Conservation (phyloP, 37 sponge, comb jelly and placozoan genomes). For the Petrosia ficiformis region DNA sequence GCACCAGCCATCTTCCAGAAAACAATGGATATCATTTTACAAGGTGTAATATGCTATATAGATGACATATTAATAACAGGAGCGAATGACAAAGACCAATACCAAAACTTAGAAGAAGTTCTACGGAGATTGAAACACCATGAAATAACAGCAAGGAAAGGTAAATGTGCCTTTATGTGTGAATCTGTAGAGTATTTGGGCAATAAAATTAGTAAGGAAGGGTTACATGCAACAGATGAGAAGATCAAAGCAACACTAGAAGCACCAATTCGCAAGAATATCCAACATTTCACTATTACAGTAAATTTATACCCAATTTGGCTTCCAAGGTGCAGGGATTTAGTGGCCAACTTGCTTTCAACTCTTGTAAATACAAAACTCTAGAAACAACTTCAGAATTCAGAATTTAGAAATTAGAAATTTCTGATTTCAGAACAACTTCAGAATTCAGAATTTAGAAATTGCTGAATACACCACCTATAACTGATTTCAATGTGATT, state of each 20-base stretch:
- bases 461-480: too few species aligned
- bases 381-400: too few species aligned
- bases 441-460: too few species aligned
- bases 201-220: neutral
- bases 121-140: conserved; percentile 24
- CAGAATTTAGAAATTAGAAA: too few species aligned
- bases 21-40: conserved; percentile 21
- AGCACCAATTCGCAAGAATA: neutral
- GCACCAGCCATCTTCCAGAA: conserved; percentile 40
- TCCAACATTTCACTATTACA: conserved; percentile 14
- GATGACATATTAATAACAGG: conserved; percentile 45
- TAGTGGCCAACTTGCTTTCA: too few species aligned
- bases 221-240: neutral
- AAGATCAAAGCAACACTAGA: neutral
- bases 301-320: conserved; percentile 32
- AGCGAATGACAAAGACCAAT: conserved; percentile 19
- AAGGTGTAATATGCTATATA: conserved; percentile 25
- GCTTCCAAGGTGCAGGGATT: too few species aligned
- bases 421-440: too few species aligned
- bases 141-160: conserved; percentile 1
- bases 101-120: conserved; percentile 21
- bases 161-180: neutral
- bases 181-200: neutral
- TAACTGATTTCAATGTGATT: too few species aligned
- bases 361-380: too few species aligned